A percentile compares a stretch with the other conserved stretches of the same genome.
Conservation (phyloP, 2,113 vertebrate genomes). For the Taurulus bubalis region DNA sequence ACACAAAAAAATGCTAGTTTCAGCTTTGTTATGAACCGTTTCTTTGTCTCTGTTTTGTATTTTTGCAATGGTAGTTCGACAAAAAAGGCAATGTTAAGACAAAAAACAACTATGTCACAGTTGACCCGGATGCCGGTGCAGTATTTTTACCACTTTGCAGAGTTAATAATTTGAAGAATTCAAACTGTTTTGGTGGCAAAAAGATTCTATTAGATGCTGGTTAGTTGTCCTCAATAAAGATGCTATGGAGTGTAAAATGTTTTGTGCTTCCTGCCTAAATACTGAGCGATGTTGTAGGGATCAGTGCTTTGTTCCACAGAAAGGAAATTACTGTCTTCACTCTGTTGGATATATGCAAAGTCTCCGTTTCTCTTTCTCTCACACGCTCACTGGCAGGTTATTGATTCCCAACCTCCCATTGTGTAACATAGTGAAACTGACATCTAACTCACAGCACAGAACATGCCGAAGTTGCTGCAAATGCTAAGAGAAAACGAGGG, state of each 20-base stretch:
- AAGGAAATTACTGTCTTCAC: constrained; percentile 67
- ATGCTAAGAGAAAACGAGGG: constrained; percentile 32
- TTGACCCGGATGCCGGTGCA: constrained; percentile 15
- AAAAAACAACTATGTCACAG: background rate
- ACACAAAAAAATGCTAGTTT: background rate
- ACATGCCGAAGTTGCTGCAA: constrained; percentile 61
- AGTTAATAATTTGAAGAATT: constrained; percentile 41
- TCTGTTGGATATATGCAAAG: constrained; percentile 70
- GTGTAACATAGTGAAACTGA: constrained; percentile 64
- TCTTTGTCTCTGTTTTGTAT: background rate
- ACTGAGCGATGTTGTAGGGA: constrained; percentile 59
- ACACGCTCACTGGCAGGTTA: constrained; percentile 56
- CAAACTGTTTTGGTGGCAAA: constrained; percentile 27
- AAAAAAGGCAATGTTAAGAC: constrained; percentile 2
- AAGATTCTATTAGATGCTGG: constrained; percentile 24
- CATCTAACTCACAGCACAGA: constrained; percentile 64
- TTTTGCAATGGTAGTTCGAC: background rate
- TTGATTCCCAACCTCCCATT: constrained; percentile 71
- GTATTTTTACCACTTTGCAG: constrained; percentile 35
- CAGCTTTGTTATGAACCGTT: background rate
- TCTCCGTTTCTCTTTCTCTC: constrained; percentile 37
- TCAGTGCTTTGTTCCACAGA: constrained; percentile 65
- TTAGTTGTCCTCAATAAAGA: constrained; percentile 58
- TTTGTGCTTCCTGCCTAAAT: constrained; percentile 61
- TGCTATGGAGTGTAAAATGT: constrained; percentile 65